Base-by-base conservation (phyloP, 2,888 invertebrate genomes). In the Zhuqinia jingwanae region DNA sequence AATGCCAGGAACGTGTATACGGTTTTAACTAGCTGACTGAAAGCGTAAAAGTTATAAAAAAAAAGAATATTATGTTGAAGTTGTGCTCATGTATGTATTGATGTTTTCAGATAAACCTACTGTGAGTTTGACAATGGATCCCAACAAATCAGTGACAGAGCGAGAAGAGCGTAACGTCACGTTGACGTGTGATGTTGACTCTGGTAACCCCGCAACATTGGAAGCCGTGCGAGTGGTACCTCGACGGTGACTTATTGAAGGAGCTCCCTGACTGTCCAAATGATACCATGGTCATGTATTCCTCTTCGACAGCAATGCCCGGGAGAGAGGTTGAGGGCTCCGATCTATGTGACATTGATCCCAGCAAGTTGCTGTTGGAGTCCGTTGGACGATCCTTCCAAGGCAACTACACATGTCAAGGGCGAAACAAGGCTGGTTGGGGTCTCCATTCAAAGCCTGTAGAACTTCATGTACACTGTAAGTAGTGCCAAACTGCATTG, bases 351-450 rank as follows among this genome's bases (percentile, higher is more conserved):
- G 96, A 96, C 92, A 95, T 97, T 91, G 88, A 97, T 92, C 97
- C 97, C 0, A 96, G 96, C 90, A 96, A 96, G 93, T 93, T 98
- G 91, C 94, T 97, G 45, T 94, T 98, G 36, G 96, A 97, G 91
- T 95, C 95, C 90, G 96, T 98, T n/a, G 96, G 95, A 3, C 95
- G 97, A 92, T 95, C 95, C 82, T 97, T 98, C 93, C 96, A 97
- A 91, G 98, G 98, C 30, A 98, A 98, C 93, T 98, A 98, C 93
- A 96, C 97, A 0, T 98, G 98, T 92, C 95, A 96, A 91, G 98
- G 98, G 17, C 95, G 95, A 92, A 98, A 98, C 93, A 94, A 95
- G 15, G 97, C 97, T 11, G 97, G 97, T 10, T 97, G 97, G 96
- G 97, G 97, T 58, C 94, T 95, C 50, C 94, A 95, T 90, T 97